Evolutionary conservation across 2,113 vertebrate species (phyloP).

Genomic region (Chlamydotis undulata): DNA sequence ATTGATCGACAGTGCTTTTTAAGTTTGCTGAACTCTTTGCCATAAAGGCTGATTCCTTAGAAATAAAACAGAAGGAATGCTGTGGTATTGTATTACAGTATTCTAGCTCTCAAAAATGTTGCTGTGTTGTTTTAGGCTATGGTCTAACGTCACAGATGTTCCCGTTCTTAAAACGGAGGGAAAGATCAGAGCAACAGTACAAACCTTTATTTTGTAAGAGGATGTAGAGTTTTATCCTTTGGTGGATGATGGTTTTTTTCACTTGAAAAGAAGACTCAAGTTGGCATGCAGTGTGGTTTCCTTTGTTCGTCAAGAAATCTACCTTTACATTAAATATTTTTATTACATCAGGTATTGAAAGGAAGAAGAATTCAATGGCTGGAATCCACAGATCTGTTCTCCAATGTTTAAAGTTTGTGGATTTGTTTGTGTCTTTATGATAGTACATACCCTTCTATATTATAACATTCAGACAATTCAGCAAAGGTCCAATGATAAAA

Average conservation of each 20-base stretch:
- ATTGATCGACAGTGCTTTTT: background rate
- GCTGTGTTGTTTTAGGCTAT: slow-evolving; percentile 19
- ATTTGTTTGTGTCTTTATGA: background rate
- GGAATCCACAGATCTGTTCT: background rate
- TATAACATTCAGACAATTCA: background rate
- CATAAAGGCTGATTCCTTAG: background rate
- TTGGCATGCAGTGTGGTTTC: background rate
- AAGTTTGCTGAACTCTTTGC: background rate
- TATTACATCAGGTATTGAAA: background rate
- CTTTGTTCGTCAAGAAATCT: background rate
- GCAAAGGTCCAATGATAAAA: background rate
- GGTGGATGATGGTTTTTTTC: background rate
- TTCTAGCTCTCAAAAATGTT: background rate
- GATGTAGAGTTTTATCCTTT: background rate
- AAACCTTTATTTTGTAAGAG: background rate
- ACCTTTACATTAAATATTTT: background rate
- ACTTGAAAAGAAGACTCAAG: background rate
- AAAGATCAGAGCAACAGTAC: background rate
- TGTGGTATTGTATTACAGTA: background rate
- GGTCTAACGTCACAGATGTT: background rate
- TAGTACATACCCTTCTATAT: background rate
- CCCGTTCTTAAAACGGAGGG: slow-evolving; percentile 9
- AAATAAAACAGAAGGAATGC: slow-evolving; percentile 18
- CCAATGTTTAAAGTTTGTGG: background rate
- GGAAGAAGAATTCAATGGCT: background rate